A percentile compares a stretch with the other conserved stretches of the same genome.
phyloP scores from a whole-genome alignment of 1,140 invertebrate genomes.

The Zaprionus tsacasi region DNA sequence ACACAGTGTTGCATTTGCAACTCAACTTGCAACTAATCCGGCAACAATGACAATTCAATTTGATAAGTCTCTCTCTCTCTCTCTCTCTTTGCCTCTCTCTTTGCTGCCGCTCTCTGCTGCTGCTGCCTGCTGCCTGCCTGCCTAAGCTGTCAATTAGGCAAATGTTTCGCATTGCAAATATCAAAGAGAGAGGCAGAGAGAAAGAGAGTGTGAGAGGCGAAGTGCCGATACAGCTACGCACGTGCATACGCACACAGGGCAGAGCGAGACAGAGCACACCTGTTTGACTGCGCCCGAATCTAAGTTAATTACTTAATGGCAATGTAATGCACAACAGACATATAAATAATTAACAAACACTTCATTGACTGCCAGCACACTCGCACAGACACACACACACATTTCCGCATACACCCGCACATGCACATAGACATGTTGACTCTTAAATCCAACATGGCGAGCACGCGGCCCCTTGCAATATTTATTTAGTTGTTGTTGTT shows the following conservation, averaged over 20 bases:
- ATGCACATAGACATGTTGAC: constrained; percentile 21
- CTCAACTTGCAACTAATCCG: background rate
- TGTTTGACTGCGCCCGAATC: constrained; percentile 45
- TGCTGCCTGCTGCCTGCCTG: background rate
- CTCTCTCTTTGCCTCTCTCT: background rate
- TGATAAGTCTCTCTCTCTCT: background rate
- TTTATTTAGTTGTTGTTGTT: constrained; percentile 47
- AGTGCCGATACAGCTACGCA: background rate
- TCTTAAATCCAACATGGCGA: constrained; percentile 51
- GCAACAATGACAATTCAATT: constrained; percentile 31
- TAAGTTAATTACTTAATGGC: constrained; percentile 80
- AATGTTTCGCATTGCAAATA: constrained; percentile 13
- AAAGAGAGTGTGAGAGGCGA: background rate
- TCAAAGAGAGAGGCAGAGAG: constrained; percentile 34
- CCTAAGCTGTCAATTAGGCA: constrained; percentile 20
- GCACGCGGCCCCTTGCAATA: constrained; percentile 53
- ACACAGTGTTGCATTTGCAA: background rate
- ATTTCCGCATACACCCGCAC: background rate
- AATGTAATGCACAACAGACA: constrained; percentile 75
- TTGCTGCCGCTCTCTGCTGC: background rate
- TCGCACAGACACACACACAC: constrained; percentile 23
- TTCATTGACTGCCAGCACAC: constrained; percentile 75
- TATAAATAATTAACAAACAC: constrained; percentile 79
- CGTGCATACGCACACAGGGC: background rate
- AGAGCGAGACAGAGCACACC: background rate